Base-by-base conservation (phyloP, 2,113 vertebrate species). In the Struthio camelus region DNA sequence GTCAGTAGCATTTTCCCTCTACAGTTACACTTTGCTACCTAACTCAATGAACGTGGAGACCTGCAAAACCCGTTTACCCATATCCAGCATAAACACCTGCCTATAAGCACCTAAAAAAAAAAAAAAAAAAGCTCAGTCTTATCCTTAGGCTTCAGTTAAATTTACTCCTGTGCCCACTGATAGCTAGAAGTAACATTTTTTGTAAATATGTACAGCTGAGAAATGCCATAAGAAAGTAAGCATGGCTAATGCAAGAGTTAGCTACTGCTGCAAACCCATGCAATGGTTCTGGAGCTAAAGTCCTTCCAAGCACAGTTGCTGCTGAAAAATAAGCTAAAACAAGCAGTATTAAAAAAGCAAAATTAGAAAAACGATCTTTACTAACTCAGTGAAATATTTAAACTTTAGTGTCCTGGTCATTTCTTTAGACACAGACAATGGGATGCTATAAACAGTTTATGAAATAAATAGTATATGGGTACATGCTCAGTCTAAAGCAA, bases 31-130 rank as follows among this genome's bases (percentile, higher is more conserved):
- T 23, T 34, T 30, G 30, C 30, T 50, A 51, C 8, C 24, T 10
- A 56, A 7, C 14, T 17, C 32, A 85, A 42, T 0, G 5, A 61
- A 56, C 23, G 6, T 2, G 7, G 28, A 59, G 34, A 32, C 28
- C 75, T 73, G 83, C 11, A 42, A 85, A 73, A 90, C 16, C 7
- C 22, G 42, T 46, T 28, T 56, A 84, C 8, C n/a, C 32, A 86
- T 79, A 80, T 7, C 19, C 7, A 67, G 54, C 1, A 0, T 13
- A 83, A 54, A 0, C 4, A 88, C 4, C 38, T 59, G 24, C 18
- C 73, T 75, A 81, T 86, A 86, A 38, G 7, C 38, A 67, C 20
- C 32, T 46, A 86, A 54, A 69, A 32, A 3, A 79, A 89, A 69
- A 32, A 3, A 79, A 89, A 75, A 7, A 34, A 36, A 69, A 70